Percentiles rank a stretch among this genome's conserved stretches.
phyloP scores from a whole-genome alignment of 2,797 vertebrate species.

The Calcarius lapponicus region DNA sequence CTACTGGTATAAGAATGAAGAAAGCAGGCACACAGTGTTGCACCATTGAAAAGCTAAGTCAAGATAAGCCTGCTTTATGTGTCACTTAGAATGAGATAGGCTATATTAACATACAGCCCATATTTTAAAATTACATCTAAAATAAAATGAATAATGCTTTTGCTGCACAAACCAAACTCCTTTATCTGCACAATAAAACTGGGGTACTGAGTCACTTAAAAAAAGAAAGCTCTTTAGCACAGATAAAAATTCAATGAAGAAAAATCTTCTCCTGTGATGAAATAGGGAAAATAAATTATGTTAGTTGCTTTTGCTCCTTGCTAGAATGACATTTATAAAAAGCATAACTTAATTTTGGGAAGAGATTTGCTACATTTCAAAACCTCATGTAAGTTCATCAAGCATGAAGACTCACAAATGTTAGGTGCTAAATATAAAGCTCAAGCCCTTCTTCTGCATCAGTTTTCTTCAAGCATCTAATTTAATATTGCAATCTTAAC shows the following conservation, averaged over 20 bases:
- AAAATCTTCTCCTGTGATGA: neutral
- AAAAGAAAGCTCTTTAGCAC: conserved; percentile 36
- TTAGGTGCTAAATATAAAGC: neutral
- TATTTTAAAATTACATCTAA: conserved; percentile 41
- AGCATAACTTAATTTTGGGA: conserved; percentile 4
- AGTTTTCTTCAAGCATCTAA: neutral
- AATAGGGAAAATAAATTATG: conserved; percentile 14
- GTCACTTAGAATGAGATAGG: conserved; percentile 21
- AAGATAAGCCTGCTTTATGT: conserved; percentile 42
- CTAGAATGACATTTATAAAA: conserved; percentile 9
- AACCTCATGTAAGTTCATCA: neutral
- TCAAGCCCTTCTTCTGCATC: neutral
- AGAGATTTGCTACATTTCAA: neutral
- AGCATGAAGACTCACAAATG: neutral
- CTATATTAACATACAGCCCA: neutral
- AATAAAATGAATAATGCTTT: conserved; percentile 41
- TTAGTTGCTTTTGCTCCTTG: neutral
- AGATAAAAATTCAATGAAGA: conserved; percentile 43
- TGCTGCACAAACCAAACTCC: neutral
- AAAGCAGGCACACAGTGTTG: neutral
- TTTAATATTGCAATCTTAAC: neutral
- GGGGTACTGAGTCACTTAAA: conserved; percentile 17
- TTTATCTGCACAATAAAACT: conserved; percentile 33
- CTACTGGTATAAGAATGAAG: neutral
- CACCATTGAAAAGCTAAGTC: neutral